Evolutionary conservation across 2,797 vertebrate species (phyloP), one percentile per base, ranked within the genome.

Genomic region (Loriculus beryllinus): DNA sequence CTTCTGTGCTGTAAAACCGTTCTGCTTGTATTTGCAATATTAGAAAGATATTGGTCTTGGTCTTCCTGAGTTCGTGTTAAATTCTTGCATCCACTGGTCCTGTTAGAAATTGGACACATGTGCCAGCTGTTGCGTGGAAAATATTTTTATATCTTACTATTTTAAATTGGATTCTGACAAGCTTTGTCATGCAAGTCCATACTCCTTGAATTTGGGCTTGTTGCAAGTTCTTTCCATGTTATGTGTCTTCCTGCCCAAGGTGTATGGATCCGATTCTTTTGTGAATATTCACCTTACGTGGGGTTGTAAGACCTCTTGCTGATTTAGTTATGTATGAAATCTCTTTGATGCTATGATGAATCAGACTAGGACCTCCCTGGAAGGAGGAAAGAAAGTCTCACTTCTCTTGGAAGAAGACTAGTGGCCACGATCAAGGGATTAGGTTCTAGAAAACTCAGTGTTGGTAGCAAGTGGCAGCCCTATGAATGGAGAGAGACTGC

Each of bases 71-170:
- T 29, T 80, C 8, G 5, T 26, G 43, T 54, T 28, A 63, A 86
- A 51, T 67, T 37, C 12, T 71, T 72, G 33, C 0, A 1, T 78
- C 29, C 4, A 3, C 10, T 4, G 0, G 7, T 69, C n/a, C 14
- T 57, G 0, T 48, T 65, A 18, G 31, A 33, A 64, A 42, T 77
- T 81, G 1, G 8, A 31, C 14, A 6, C 7, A 22, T 70, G 15
- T 88, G 21, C 33, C 56, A 75, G 31, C 17, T 26, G 12, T 70
- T 83, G 18, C 14, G 26, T 59, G 37, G 23, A 64, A 76, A 33
- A 29, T 52, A 17, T 12, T 42, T 39, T 48, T 35, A 1, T 4
- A 19, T 81, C 40, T 67, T 6, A 13, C 40, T 68, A 15, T 76
- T 86, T 88, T 74, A 65, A 88, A 56, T 19, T 5, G 51, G 9